These are phyloP conservation scores for Camelus dromedarius DNA, from an alignment of 2,113 vertebrate species.

Conservation along the genomic window DNA sequence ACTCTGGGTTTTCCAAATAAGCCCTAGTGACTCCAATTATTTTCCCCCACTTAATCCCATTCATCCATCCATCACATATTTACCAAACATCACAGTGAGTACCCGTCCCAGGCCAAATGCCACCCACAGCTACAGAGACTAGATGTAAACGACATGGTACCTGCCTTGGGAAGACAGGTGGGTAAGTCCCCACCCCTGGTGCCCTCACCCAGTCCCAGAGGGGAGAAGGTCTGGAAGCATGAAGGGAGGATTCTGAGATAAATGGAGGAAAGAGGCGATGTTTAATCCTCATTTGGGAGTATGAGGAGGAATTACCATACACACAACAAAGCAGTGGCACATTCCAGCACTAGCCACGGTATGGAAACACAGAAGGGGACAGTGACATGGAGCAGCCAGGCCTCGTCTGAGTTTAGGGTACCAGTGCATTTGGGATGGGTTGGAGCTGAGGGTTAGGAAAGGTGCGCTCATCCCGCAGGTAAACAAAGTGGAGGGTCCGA, in stretches of 20 bases:
- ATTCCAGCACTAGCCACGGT: background rate
- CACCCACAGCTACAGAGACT: background rate
- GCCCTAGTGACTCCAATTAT: background rate
- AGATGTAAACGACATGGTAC: background rate
- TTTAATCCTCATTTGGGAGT: slow-evolving; percentile 1
- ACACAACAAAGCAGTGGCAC: background rate
- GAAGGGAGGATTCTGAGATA: background rate
- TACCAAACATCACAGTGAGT: background rate
- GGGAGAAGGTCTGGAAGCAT: background rate
- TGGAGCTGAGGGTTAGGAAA: background rate
- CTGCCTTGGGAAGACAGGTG: background rate
- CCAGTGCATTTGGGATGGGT: background rate
- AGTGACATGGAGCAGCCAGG: too few relatives aligned
- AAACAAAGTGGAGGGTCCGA: background rate
- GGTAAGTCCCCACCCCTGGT: background rate
- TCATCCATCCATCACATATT: slow-evolving; percentile 21
- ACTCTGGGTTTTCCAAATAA: background rate
- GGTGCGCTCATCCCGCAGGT: background rate
- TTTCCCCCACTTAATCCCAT: background rate
- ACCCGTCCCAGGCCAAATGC: background rate
- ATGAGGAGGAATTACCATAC: background rate
- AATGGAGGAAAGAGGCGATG: background rate
- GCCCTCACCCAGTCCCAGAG: background rate
- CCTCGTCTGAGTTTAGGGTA: background rate
- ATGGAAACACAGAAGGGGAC: background rate